Base-by-base conservation (phyloP, 2,888 invertebrate species). In the Volucella inflata region DNA sequence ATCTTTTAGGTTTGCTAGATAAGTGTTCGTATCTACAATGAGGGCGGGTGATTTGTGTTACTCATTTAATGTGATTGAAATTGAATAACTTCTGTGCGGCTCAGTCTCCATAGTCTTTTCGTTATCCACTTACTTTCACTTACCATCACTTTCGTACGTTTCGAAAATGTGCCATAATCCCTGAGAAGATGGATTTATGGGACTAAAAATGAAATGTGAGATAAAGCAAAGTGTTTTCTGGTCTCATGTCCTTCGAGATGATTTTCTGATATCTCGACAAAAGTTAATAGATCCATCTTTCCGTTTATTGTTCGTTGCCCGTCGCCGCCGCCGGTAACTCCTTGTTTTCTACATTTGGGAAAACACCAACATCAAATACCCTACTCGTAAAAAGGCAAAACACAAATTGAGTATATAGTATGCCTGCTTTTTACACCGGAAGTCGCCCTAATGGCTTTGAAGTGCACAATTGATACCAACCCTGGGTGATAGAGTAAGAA, bases 391-490 rank as follows among this genome's bases (percentile, higher is more conserved):
- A 42, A 17, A 65, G n/a, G 38, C 65, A 65, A 50, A 21, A 48
- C 60, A 60, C 42, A 38, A 57, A 42, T 16, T 40, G 42, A 3
- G 17, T 30, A 10, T 8, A 30, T 10, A 38, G n/a, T 44, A 38
- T 42, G 21, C 17, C 42, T 51, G 9, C 16, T 46, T 40, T 42
- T 38, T 12, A 46, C 46, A 51, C 68, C 72, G 72, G 74, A 83
- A 83, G 75, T 79, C 70, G 70, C 51, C 83, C 74, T 83, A 83
- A 83, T 83, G 74, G 74, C 83, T 78, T 83, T 79, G 46, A 64
- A 48, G 74, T 55, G 72, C 59, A 67, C 72, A 83, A 72, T 76
- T 77, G 64, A 82, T 67, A 21, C 51, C 30, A 30, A 30, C 6
- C 30, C 30, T 6, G 6, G 6, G 30, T 30, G 30, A 30, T 30